These are phyloP conservation scores for Pseudomyrmex sp. DNA, from an alignment of 1,140 invertebrate genomes.

Conservation along the genomic window DNA sequence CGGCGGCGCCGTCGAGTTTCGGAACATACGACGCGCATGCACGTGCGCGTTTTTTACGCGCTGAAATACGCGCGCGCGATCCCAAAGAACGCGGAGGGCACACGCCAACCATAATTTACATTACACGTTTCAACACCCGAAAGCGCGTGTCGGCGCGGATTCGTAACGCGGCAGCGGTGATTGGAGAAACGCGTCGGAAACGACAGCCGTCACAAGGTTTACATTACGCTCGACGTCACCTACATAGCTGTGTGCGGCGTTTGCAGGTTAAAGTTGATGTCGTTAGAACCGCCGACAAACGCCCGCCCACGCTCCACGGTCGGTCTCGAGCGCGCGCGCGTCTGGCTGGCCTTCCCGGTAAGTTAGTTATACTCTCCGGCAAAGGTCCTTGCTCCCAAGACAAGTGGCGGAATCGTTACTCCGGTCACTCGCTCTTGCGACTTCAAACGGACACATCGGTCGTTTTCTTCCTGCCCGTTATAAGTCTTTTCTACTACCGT, in stretches of 20 bases:
- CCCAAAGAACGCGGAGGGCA: no score
- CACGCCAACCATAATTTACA: constrained; percentile 17
- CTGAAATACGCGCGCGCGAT: background rate
- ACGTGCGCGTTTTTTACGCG: constrained; percentile 34
- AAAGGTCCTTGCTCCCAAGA: constrained; percentile 43
- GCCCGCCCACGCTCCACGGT: constrained; percentile 11
- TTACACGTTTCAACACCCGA: background rate
- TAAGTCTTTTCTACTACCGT: constrained; percentile 1
- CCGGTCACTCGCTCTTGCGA: background rate
- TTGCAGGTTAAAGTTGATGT: constrained; percentile 66
- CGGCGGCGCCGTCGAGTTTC: constrained; percentile 6
- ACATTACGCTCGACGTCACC: constrained; percentile 52
- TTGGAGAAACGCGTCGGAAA: background rate
- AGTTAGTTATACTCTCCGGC: constrained; percentile 5
- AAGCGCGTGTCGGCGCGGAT: background rate
- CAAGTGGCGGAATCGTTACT: constrained; percentile 16
- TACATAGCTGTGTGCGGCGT: constrained; percentile 31
- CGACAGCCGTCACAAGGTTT: constrained; percentile 42
- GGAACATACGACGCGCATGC: constrained; percentile 33
- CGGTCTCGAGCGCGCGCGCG: constrained; percentile 43
- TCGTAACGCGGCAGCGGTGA: background rate
- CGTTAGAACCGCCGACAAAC: constrained; percentile 62
- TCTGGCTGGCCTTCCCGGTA: constrained; percentile 37
- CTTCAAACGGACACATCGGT: background rate
- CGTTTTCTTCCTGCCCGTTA: background rate